These are phyloP conservation scores for Pyrgilauda ruficollis DNA, from an alignment of 2,113 vertebrate genomes.

Conservation along the genomic window DNA sequence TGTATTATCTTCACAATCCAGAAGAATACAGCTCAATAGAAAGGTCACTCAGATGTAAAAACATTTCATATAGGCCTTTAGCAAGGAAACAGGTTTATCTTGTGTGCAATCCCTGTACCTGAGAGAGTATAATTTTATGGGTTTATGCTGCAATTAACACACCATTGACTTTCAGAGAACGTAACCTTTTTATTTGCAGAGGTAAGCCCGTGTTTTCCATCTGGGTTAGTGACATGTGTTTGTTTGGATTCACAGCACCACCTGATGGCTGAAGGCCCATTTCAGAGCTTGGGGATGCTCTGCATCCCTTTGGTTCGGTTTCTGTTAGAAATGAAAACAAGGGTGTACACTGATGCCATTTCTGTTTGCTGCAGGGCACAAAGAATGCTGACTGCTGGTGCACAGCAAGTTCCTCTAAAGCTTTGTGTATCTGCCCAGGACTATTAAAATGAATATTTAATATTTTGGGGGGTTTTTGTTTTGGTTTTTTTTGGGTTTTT, in stretches of 20 bases:
- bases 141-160: neutral
- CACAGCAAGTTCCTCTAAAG: neutral
- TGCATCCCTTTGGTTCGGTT: neutral
- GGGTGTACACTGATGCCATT: neutral
- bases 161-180: neutral
- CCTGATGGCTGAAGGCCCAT: slow-evolving; percentile 12
- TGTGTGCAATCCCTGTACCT: neutral
- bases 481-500: no score
- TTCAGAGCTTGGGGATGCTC: neutral
- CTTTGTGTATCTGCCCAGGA: neutral
- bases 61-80: neutral
- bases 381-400: neutral
- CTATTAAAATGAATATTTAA: neutral
- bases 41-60: neutral
- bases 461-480: no score
- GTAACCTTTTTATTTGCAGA: neutral
- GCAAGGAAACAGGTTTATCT: neutral
- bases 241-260: slow-evolving; percentile 48
- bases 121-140: neutral
- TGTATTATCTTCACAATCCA: neutral
- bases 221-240: neutral
- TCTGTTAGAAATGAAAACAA: neutral
- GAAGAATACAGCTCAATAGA: neutral
- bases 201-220: accelerated
- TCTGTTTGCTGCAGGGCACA: neutral